Conservation (phyloP, 1,140 invertebrate genomes). For the Lasioglossum baleicum region DNA sequence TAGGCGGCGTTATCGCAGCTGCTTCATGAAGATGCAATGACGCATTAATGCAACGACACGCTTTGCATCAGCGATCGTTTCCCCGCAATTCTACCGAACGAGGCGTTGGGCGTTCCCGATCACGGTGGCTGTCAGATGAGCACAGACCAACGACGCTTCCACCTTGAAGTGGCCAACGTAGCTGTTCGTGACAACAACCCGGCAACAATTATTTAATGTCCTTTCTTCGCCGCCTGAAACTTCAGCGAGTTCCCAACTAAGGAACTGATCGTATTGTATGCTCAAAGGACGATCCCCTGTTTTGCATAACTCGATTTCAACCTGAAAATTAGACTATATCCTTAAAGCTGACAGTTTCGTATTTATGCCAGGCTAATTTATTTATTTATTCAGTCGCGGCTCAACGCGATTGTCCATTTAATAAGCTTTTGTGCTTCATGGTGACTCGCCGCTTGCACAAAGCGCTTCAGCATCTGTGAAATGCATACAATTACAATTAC, state of each 20-base stretch:
- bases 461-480: too few species aligned
- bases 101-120: slow-evolving; percentile 47
- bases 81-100: slow-evolving; percentile 40
- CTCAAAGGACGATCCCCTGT: not conserved
- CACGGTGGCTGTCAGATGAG: slow-evolving; percentile 42
- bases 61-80: slow-evolving; percentile 40
- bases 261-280: not conserved
- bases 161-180: slow-evolving; percentile 2
- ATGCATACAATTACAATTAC: too few species aligned
- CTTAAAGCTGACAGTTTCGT: not conserved
- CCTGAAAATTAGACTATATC: not conserved
- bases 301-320: not conserved
- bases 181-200: not conserved
- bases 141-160: slow-evolving; percentile 29
- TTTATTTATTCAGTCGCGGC: not conserved
- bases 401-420: not conserved
- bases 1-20: slow-evolving; percentile 43
- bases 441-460: too few species aligned
- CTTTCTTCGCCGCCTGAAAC: not conserved
- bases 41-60: slow-evolving; percentile 48
- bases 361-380: not conserved
- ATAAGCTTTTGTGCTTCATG: too few species aligned
- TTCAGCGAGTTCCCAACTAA: not conserved
- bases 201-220: slow-evolving; percentile 12
- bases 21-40: slow-evolving; percentile 46